phyloP scores from a whole-genome alignment of 2,888 invertebrate genomes.

The Elegia similella region DNA sequence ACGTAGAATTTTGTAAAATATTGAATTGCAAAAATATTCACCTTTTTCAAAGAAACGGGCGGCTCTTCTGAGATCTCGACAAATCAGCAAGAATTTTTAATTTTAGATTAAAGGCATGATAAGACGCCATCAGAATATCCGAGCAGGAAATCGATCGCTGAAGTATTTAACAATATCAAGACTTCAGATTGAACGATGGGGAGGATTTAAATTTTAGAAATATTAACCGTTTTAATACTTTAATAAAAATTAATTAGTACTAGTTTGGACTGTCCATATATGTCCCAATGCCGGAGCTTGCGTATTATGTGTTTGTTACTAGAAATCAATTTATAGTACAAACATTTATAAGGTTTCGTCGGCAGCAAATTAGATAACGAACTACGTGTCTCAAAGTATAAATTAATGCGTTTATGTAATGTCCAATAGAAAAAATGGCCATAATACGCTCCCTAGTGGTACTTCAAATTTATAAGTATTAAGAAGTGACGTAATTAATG shows the following conservation, averaged over 20 bases:
- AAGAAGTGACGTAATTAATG: not conserved
- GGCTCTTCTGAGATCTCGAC: not conserved
- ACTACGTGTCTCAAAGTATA: not conserved
- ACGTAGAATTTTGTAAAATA: not conserved
- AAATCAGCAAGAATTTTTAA: constrained; percentile 6
- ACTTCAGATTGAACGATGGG: no score
- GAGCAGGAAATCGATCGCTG: not conserved
- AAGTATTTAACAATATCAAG: not conserved
- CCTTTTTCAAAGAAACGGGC: not conserved
- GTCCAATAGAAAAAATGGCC: not conserved
- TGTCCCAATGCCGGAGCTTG: no score
- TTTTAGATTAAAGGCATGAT: not conserved
- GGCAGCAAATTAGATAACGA: no score
- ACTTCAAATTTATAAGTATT: not conserved
- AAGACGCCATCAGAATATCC: not conserved
- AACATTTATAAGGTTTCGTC: no score
- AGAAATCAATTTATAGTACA: no score
- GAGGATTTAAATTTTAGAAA: no score
- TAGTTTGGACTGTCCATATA: no score
- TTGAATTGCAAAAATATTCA: not conserved
- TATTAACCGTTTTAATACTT: no score
- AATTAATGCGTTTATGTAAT: not conserved
- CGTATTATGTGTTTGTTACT: no score
- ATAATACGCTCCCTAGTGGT: not conserved
- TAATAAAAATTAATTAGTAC: no score